A percentile compares a stretch with the other conserved stretches of the same genome.
Evolutionary conservation across 2,113 vertebrate species (phyloP).

Genomic region (Larimichthys polyactis): DNA sequence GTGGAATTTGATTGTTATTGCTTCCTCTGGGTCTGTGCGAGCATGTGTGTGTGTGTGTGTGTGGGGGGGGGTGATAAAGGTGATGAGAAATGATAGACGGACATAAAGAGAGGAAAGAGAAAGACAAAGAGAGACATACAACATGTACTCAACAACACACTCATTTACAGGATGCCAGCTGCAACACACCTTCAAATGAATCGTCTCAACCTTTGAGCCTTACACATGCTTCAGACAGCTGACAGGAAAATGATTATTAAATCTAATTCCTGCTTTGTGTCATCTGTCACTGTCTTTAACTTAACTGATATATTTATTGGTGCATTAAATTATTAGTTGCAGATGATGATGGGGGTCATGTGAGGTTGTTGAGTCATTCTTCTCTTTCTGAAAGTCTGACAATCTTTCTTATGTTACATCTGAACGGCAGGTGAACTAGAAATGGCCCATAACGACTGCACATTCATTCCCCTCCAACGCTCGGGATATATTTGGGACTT

Average conservation of each 20-base stretch:
- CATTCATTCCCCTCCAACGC: background rate
- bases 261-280: background rate
- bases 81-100: background rate
- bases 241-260: background rate
- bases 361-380: background rate
- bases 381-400: background rate
- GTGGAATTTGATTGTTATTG: constrained; percentile 68
- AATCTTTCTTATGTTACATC: background rate
- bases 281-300: background rate
- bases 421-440: background rate
- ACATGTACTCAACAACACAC: background rate
- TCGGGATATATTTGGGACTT: background rate
- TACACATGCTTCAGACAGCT: background rate
- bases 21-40: constrained; percentile 49
- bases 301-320: background rate
- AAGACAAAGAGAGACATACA: constrained; percentile 3
- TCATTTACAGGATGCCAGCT: background rate
- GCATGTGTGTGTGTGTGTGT: constrained; percentile 16
- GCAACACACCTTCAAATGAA: background rate
- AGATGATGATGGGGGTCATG: background rate
- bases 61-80: background rate
- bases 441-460: background rate
- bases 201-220: background rate
- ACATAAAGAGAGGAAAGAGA: background rate
- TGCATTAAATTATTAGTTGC: background rate